Evolutionary conservation across 1,140 invertebrate species (phyloP), one percentile per base, ranked within the genome.

Genomic region (Mya arenaria): DNA sequence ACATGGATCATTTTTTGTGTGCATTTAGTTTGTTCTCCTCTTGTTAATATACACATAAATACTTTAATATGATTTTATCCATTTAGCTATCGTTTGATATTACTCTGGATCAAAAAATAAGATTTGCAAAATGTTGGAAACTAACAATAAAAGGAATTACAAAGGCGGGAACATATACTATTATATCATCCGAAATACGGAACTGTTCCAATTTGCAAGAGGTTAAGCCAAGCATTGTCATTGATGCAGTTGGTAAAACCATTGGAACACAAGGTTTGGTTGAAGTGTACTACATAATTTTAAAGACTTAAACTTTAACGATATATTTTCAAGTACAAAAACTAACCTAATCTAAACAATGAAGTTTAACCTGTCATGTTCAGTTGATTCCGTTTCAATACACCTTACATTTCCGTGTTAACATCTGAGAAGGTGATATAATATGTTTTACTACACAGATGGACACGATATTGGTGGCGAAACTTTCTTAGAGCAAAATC

Each of bases 101-200:
- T 3, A 25, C 2, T 1, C 17, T 84, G 19, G 1, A 79, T 19
- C 23, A 34, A 19, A 41, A 37, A 1, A 72, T 84, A 28, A 55
- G 34, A 17, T 87, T 87, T 44, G 73, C 66, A 28, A 82, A 84
- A 60, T 87, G 86, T 39, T 60, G 83, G 23, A 56, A 72, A 15
- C 6, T 87, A n/a, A 55, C 73, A 28, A 15, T 87, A 0, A 66
- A 82, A 77, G 84, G 82, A 8, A 80, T 80, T 32, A 87, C 65
- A 66, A 84, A 85, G 56, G 84, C 71, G 19, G 82, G 84, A 0
- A 6, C 80, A 28, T 82, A 65, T 25, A 36, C 68, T n/a, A 30
- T 56, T 1, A 34, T 82, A 17, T 79, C 78, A 8, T 32, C 82
- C 23, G 82, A 84, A n/a, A 69, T 87, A 15, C 79, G 66, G 41